A percentile compares a stretch with the other conserved stretches of the same genome.
These are phyloP conservation scores for Xestia sexstrigata DNA, from an alignment of 2,888 invertebrate species.

Conservation along the genomic window DNA sequence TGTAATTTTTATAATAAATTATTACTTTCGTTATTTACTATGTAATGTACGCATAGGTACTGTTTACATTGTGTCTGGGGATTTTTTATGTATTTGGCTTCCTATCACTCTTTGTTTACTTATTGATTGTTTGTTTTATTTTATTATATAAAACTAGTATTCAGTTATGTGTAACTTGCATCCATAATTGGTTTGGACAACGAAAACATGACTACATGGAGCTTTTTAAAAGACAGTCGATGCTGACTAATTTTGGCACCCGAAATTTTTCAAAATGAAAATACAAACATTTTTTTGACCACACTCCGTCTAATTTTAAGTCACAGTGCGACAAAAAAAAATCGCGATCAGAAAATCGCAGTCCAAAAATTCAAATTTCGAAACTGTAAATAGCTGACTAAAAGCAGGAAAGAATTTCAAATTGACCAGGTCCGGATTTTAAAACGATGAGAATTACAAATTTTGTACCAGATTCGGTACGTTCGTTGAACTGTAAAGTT, in stretches of 20 bases:
- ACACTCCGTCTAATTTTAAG: not conserved
- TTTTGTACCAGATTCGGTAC: conserved; percentile 70
- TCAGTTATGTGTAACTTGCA: not conserved
- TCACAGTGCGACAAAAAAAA: not conserved
- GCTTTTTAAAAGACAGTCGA: not conserved
- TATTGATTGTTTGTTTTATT: not conserved
- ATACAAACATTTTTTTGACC: no score
- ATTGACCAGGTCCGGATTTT: conserved; percentile 62
- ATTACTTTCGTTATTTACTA: conserved; percentile 17
- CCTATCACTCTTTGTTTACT: conserved; percentile 6
- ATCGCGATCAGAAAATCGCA: conserved; percentile 1
- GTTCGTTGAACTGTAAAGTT: conserved; percentile 73
- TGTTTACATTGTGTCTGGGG: conserved; percentile 14
- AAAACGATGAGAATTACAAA: conserved; percentile 79
- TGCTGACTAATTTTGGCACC: not conserved
- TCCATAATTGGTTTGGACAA: not conserved
- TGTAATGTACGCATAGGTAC: not conserved
- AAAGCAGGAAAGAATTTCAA: conserved; percentile 59
- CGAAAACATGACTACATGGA: not conserved
- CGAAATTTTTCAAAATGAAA: not conserved
- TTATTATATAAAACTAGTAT: not conserved
- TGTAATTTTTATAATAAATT: conserved; percentile 43
- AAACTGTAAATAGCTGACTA: conserved; percentile 42
- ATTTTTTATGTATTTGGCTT: conserved; percentile 16
- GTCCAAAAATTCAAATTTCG: conserved; percentile 38